Evolutionary conservation across 2,888 invertebrate genomes (phyloP).

Genomic region (Drosophila anomelani): DNA sequence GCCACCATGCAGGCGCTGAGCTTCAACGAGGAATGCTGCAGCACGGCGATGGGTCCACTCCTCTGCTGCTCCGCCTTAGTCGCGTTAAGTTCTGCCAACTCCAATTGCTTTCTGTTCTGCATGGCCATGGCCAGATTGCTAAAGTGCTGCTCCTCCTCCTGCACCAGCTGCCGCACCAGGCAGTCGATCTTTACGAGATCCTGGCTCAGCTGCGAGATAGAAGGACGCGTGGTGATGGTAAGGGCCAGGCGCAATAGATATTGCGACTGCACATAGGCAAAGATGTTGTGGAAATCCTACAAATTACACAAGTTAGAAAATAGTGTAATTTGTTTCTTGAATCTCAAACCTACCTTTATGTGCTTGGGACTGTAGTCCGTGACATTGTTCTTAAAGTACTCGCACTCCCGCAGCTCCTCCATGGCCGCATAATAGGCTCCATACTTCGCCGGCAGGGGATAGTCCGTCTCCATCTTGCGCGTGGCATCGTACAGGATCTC

Average conservation of each 20-base stretch:
- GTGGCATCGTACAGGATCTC: constrained; percentile 83
- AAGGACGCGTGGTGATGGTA: constrained; percentile 79
- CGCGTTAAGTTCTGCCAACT: constrained; percentile 75
- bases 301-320: not conserved
- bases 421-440: constrained; percentile 82
- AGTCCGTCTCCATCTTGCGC: constrained; percentile 80
- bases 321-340: not conserved
- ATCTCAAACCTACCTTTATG: constrained; percentile 73
- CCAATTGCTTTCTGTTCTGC: constrained; percentile 77
- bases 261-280: constrained; percentile 84
- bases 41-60: constrained; percentile 78
- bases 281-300: constrained; percentile 84
- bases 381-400: constrained; percentile 83
- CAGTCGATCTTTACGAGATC: constrained; percentile 79
- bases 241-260: constrained; percentile 83
- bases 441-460: constrained; percentile 76
- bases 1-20: constrained; percentile 84
- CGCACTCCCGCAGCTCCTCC: constrained; percentile 84
- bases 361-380: constrained; percentile 83
- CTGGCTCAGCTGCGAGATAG: constrained; percentile 74
- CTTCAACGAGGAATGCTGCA: constrained; percentile 83
- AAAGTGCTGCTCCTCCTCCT: constrained; percentile 83
- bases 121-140: constrained; percentile 78
- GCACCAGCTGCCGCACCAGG: constrained; percentile 79
- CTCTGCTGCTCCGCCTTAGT: constrained; percentile 73